phyloP scores from a whole-genome alignment of 2,113 vertebrate species.

The Ranitomeya variabilis region DNA sequence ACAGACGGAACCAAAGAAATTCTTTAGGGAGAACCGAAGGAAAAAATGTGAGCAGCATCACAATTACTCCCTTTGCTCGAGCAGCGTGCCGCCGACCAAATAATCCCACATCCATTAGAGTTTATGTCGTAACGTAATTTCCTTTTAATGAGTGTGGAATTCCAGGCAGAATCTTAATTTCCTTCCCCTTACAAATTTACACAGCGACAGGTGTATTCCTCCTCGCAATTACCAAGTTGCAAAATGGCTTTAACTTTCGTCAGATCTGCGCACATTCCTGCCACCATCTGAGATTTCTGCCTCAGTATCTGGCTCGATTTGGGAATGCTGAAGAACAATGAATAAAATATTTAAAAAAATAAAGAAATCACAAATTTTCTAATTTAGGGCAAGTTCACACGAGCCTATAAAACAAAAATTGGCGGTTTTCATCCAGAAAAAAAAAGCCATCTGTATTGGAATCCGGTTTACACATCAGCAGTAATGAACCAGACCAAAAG shows the following conservation, averaged over 20 bases:
- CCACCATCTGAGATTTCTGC: background rate
- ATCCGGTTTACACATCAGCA: too few species aligned
- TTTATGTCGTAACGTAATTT: constrained; percentile 53
- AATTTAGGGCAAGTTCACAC: too few species aligned
- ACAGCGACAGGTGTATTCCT: constrained; percentile 52
- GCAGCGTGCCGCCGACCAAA: constrained; percentile 40
- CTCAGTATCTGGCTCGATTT: background rate
- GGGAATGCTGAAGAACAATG: background rate
- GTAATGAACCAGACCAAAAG: too few species aligned
- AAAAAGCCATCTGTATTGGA: too few species aligned
- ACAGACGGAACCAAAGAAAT: constrained; percentile 46
- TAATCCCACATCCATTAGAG: constrained; percentile 55
- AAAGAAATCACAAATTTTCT: background rate
- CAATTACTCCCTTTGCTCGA: constrained; percentile 53
- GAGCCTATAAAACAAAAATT: too few species aligned
- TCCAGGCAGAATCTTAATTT: constrained; percentile 44
- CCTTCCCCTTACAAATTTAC: constrained; percentile 25
- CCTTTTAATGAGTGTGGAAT: constrained; percentile 50
- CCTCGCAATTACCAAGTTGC: constrained; percentile 27
- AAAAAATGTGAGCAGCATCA: constrained; percentile 56
- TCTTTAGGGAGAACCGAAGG: constrained; percentile 49
- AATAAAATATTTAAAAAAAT: background rate
- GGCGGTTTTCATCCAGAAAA: too few species aligned
- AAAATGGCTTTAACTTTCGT: constrained; percentile 34
- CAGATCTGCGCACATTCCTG: constrained; percentile 9